These are phyloP conservation scores for Lates calcarifer DNA, from an alignment of 2,113 vertebrate species.

Conservation along the genomic window DNA sequence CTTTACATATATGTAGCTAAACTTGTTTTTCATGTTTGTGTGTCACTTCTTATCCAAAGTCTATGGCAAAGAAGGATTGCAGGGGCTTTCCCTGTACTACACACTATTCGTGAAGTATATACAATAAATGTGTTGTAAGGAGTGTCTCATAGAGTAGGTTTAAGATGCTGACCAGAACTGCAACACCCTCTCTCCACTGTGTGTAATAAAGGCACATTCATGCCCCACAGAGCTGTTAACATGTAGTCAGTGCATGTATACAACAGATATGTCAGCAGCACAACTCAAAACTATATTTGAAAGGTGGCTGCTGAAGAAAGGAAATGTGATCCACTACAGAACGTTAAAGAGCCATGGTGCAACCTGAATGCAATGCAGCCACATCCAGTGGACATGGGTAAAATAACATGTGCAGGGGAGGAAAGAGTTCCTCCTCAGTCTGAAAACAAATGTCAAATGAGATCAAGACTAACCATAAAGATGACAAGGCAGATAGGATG, in stretches of 20 bases:
- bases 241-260: not conserved
- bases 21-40: not conserved
- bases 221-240: not conserved
- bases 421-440: not conserved
- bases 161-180: not conserved
- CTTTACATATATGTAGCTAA: not conserved
- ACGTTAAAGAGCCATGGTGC: not conserved
- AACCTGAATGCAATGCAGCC: not conserved
- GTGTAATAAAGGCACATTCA: not conserved
- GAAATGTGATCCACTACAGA: not conserved
- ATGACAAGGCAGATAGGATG: conserved; percentile 4
- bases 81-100: not conserved
- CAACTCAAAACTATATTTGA: not conserved
- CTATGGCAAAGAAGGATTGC: not conserved
- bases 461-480: not conserved
- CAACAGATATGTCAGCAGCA: not conserved
- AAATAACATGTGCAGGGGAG: not conserved
- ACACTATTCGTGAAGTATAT: not conserved
- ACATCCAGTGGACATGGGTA: not conserved
- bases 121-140: not conserved
- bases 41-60: not conserved
- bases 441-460: conserved; percentile 7
- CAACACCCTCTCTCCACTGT: not conserved
- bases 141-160: not conserved
- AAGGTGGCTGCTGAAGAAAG: not conserved